Base-by-base conservation (phyloP, 2,113 vertebrate genomes). In the Sisor rabdophorus region DNA sequence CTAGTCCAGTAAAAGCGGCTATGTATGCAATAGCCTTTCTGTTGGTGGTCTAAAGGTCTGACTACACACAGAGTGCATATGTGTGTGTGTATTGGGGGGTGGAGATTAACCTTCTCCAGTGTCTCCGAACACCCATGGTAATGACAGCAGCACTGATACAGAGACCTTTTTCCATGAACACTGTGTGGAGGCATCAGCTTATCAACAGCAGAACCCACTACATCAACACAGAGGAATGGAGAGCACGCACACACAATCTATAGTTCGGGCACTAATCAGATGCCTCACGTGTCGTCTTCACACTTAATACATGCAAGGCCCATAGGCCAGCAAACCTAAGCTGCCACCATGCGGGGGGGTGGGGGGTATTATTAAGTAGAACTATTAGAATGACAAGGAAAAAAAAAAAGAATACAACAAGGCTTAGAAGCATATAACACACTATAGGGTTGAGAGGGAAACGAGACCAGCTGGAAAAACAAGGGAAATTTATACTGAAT, bases 111-210 rank as follows among this genome's bases (percentile, higher is more conserved):
- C 81, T 79, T 79, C 75, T 65, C 63, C 16, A n/a, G 30, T 47
- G 16, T 68, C 80, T 28, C 78, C 64, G 67, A 50, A 79, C 80
- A 82, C 80, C 58, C 59, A 15, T 50, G 59, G 20, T 56, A 71
- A 67, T 76, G 81, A 76, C 81, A 82, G 77, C 20, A 36, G 15
- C 59, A n/a, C 80, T 65, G 80, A 81, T 75, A 79, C 76, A 10
- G 72, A 67, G 70, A 75, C 56, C 63, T 76, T 68, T 55, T 48
- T 56, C 80, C 75, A 73, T 64, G 36, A 65, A 73, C 65, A 58
- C 16, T 55, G 36, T 44, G 58, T 73, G 50, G 65, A 79, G 47
- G 73, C 56, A 61, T 76, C 61, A 76, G 60, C 22, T 76, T 77
- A 79, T 67, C 36, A 47, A 74, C 40, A 69, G 36, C 71, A 81